Evolutionary conservation across 2,888 invertebrate species (phyloP), one percentile per base, ranked within the genome.

Genomic region (Hyposoter dolosus): DNA sequence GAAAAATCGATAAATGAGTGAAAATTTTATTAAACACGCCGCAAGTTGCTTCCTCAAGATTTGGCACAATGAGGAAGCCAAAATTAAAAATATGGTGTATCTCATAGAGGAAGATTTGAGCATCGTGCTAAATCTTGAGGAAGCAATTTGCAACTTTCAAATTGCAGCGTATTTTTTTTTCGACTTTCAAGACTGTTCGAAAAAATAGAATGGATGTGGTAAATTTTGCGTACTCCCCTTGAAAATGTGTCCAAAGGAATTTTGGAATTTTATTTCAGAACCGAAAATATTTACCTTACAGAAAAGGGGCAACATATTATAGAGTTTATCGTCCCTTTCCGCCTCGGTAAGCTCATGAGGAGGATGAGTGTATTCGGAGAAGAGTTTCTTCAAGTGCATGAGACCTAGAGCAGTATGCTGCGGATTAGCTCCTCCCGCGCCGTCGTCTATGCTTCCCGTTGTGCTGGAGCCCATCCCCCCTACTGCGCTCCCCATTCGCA

Each of bases 261-360:
- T 23, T 28, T 5, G 10, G 3, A 23, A 10, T 56, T 56, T 10
- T 1, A 28, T 15, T 28, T 0, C 23, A 15, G 5, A 60, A 4
- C 28, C 15, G 28, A 60, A 4, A 60, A 63, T 45, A 66, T 71
- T 91, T 95, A 98, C 99, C 96, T 99, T 99, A 95, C 99, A 99
- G 95, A 99, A 99, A 56, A 99, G 95, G 80, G 99, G 99, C 93
- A 99, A 95, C 98, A 99, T 99, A 94, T 98, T 98, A 95, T 99
- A 99, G 17, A 99, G 95, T 94, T 98, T 98, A 92, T 98, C 98
- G 95, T 99, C 99, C 92, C 97, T 96, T 94, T 98, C 98, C 80
- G 96, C 95, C 88, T 98, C 98, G 63, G 96, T 96, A 17, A 98
- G 95, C 3, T 97, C 96, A 90, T 98, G 97, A 53, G 97, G 95